Evolutionary conservation across 2,888 invertebrate species (phyloP).

Genomic region (Paralinhomoeus sp.): DNA sequence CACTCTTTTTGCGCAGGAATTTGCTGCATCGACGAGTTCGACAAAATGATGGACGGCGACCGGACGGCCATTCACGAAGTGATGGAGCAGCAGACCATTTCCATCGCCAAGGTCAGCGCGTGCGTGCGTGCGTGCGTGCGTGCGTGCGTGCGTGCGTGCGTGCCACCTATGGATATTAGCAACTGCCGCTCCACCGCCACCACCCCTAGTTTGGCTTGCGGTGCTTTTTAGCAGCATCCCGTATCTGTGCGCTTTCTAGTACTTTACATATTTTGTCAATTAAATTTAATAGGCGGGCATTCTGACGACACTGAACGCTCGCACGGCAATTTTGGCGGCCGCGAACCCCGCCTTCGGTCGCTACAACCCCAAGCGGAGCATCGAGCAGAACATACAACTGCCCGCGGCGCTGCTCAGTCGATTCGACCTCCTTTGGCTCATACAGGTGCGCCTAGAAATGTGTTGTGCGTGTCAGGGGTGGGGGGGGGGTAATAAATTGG

Average conservation of each 20-base stretch:
- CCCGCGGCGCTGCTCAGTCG: constrained; percentile 88
- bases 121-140: not conserved
- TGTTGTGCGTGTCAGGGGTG: too few relatives aligned
- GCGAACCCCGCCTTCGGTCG: constrained; percentile 96
- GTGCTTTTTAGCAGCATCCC: too few relatives aligned
- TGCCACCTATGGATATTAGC: not conserved
- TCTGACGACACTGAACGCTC: constrained; percentile 87
- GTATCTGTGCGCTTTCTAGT: too few relatives aligned
- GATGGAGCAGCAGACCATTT: constrained; percentile 88
- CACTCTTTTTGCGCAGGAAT: constrained; percentile 34
- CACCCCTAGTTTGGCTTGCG: too few relatives aligned
- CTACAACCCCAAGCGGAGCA: constrained; percentile 75
- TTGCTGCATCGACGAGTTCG: constrained; percentile 98
- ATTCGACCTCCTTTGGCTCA: constrained; percentile 84
- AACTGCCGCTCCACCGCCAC: not conserved
- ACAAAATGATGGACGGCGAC: constrained; percentile 92
- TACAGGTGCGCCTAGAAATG: constrained; percentile 38
- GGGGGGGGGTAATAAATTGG: too few relatives aligned
- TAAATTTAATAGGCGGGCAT: constrained; percentile 83
- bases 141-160: not conserved
- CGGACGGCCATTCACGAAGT: constrained; percentile 77
- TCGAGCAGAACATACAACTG: constrained; percentile 90
- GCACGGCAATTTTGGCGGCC: constrained; percentile 87
- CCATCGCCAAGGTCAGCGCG: constrained; percentile 62
- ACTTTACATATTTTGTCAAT: too few relatives aligned